Evolutionary conservation across 2,113 vertebrate species (phyloP), one percentile per base, ranked within the genome.

Genomic region (Grus americana): DNA sequence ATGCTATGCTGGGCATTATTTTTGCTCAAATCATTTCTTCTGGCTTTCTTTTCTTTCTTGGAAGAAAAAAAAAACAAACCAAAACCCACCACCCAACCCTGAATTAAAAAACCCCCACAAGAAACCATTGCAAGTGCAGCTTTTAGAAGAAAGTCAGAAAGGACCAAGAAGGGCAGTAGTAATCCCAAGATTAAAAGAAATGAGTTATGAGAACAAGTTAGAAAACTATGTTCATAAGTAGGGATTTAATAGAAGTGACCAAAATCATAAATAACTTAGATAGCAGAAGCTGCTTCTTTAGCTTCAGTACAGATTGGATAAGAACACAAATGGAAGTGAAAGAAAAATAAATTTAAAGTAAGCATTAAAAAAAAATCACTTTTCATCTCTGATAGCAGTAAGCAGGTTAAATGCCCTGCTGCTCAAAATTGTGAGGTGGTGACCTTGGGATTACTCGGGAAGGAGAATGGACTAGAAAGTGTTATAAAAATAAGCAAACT

Each of bases 251-350:
- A 83, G 75, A 93, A 84, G 30, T 63, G 68, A 72, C 59, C 65
- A 67, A 95, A 96, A 71, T 84, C n/a, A 82, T 73, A 93, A 95
- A 93, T 86, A 36, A 91, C 63, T 74, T 79, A 93, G 80, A 92
- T 90, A 95, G 80, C 12, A 83, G 92, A 90, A 75, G 40, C 15
- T 88, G 83, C 54, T n/a, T 95, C 82, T 90, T 70, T 40, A 72
- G 47, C 54, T 88, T 68, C 67, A 68, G 34, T 74, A 76, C 74
- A 90, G 55, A 52, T 21, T 90, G 93, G 90, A 92, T 82, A 95
- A 96, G 49, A 83, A 84, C 27, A 79, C 32, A 94, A 88, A 11
- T 75, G n/a, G 58, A 91, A 91, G 62, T 61, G 76, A 59, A 85
- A 88, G 70, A 73, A 96, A 92, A 86, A 79, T 49, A 93, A 90